phyloP scores from a whole-genome alignment of 2,888 invertebrate species.

The Brachyptera risi region DNA sequence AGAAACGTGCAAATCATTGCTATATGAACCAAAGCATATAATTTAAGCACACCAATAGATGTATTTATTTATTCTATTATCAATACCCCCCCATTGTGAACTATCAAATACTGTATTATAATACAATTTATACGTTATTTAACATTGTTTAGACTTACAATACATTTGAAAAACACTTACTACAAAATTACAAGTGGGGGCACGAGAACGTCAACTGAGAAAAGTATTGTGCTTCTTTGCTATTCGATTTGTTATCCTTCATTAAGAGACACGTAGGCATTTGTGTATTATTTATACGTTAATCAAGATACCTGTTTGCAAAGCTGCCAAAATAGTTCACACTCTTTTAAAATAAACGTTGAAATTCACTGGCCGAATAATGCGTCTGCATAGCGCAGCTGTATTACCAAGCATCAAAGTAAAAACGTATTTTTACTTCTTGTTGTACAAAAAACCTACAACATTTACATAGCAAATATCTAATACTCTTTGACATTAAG shows the following conservation, averaged over 20 bases:
- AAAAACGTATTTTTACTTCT: neutral
- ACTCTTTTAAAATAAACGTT: too few relatives aligned
- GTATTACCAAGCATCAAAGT: neutral
- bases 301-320: too few relatives aligned
- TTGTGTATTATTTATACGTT: too few relatives aligned
- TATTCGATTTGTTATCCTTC: too few relatives aligned
- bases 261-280: too few relatives aligned
- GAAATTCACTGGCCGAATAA: too few relatives aligned
- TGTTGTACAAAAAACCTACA: slow-evolving; percentile 3
- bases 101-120: neutral
- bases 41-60: neutral
- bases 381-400: too few relatives aligned
- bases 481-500: neutral
- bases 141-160: neutral
- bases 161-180: slow-evolving; percentile 2
- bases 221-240: neutral
- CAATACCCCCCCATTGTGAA: neutral
- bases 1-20: neutral
- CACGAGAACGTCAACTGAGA: neutral
- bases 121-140: neutral
- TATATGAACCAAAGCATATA: neutral
- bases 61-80: neutral
- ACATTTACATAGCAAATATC: slow-evolving; percentile 7
- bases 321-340: too few relatives aligned
- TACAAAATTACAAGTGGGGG: slow-evolving; percentile 6